Base-by-base conservation (phyloP, 2,888 invertebrate genomes). In the Callyntrura guangdongensis region DNA sequence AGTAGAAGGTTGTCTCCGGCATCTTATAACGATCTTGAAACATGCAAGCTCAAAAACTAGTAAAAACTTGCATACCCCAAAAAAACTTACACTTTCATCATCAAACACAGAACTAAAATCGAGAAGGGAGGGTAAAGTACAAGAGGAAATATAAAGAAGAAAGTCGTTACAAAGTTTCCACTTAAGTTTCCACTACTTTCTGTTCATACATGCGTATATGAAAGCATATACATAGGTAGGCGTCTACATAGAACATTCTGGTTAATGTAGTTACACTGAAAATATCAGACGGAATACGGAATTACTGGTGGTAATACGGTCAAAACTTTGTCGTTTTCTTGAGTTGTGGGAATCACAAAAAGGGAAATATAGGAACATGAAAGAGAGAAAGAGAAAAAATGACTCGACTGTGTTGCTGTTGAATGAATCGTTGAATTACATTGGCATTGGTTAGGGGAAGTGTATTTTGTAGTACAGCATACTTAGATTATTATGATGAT, bases 131-230 rank as follows among this genome's bases (percentile, higher is more conserved):
- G 56, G 47, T 17, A 81, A 49, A 82, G 56, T 20, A 79, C 12
- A 83, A 53, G 56, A 59, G 77, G 74, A 83, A 82, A 17, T 64
- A 89, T 89, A 90, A 69, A 69, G 69, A 86, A 90, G 90, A 92
- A 92, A 92, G 92, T 92, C 90, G 92, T 92, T 92, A 92, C 90
- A 92, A 92, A 92, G 92, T 92, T 92, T 92, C 90, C 92, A 92
- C 92, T 90, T 88, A 90, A 92, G 90, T 92, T 85, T 85, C 61
- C 87, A 45, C n/a, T n/a, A n/a, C n/a, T n/a, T 89, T 67, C 81
- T 79, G 22, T 59, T 64, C 0, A n/a, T n/a, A n/a, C n/a, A n/a
- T n/a, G n/a, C n/a, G 56, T 49, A 64, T 64, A 17, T 8, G n/a
- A 11, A 20, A 56, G 67, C 27, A 67, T 25, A 8, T n/a, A n/a